Conservation (phyloP, 2,113 vertebrate genomes). For the Paramormyrops kingsleyae region DNA sequence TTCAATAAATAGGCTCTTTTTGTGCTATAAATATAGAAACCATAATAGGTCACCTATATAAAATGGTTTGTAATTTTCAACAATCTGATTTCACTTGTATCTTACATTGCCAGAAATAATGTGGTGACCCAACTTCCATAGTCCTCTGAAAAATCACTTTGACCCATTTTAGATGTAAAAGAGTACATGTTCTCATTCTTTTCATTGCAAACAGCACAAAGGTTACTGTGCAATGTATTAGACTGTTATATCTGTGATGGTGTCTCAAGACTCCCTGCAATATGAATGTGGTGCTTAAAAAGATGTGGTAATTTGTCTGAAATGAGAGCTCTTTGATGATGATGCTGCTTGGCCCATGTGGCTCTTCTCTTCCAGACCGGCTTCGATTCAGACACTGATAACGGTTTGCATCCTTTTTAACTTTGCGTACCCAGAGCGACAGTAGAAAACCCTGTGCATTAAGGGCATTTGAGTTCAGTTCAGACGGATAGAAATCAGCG, state of each 20-base stretch:
- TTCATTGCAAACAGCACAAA: slow-evolving; percentile 28
- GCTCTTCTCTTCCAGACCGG: slow-evolving; percentile 12
- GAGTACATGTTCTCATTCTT: slow-evolving; percentile 56
- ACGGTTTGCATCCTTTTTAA: slow-evolving; percentile 15
- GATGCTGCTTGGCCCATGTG: neutral
- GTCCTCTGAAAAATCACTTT: slow-evolving; percentile 52
- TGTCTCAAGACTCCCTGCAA: neutral
- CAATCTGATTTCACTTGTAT: slow-evolving; percentile 49
- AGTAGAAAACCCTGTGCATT: neutral
- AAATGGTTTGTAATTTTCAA: slow-evolving; percentile 56
- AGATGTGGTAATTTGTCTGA: neutral
- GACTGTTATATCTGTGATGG: neutral
- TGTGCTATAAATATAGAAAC: slow-evolving; percentile 56
- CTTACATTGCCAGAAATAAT: slow-evolving; percentile 62
- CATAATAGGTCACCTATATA: slow-evolving; percentile 63
- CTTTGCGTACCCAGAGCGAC: slow-evolving; percentile 8
- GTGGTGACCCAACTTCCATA: slow-evolving; percentile 63
- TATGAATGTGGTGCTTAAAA: neutral
- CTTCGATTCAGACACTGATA: slow-evolving; percentile 25
- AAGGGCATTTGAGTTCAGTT: neutral
- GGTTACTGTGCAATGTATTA: slow-evolving; percentile 7
- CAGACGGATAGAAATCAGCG: neutral
- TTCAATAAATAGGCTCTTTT: slow-evolving; percentile 25
- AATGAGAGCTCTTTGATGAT: neutral
- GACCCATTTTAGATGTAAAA: slow-evolving; percentile 62